Evolutionary conservation across 2,888 invertebrate species (phyloP), one percentile per base, ranked within the genome.

Genomic region (Cephus runcator): DNA sequence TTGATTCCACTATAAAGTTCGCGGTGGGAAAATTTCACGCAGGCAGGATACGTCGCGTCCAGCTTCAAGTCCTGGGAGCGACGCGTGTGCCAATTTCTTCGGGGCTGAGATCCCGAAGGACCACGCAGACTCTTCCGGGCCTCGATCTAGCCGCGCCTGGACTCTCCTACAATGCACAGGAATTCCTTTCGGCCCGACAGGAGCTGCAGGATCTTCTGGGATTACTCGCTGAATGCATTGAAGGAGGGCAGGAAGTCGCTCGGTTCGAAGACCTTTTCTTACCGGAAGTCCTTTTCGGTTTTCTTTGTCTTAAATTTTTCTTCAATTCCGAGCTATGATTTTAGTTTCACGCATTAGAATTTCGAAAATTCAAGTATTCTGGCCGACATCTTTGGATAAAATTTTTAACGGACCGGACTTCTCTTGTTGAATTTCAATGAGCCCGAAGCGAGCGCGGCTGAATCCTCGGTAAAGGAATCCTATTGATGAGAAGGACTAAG

Each of bases 161-260:
- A 69, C 34, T 4, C 12, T 68, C 23, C 80, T 76, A 88, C 87
- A 88, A 88, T 85, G 85, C 83, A 85, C 83, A 84, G 81, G 84
- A 86, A 83, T 87, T 84, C 82, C 83, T 85, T 83, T 76, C 78
- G 79, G 77, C 79, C 73, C 34, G 73, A 77, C 78, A 36, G 35
- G 71, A 23, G 6, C 30, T 34, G 75, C 73, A 77, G 76, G 77
- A 56, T 56, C 23, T 40, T 40, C 15, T 56, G 23, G 23, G 40
- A 56, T 56, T 56, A 56, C 6, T 23, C 6, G 40, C 0, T 56
- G 40, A 56, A 56, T 56, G 23, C 23, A 56, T 56, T 23, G 1
- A 56, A 56, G 23, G 6, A 56, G 40, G 23, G 23, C 40, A 56
- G 40, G 40, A 56, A 56, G 40, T 56, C 15, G 40, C 40, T 56